These are phyloP conservation scores for Cassiopea xamachana DNA, from an alignment of 30 jellyfish, hydroid and myxozoan species.

Conservation along the genomic window DNA sequence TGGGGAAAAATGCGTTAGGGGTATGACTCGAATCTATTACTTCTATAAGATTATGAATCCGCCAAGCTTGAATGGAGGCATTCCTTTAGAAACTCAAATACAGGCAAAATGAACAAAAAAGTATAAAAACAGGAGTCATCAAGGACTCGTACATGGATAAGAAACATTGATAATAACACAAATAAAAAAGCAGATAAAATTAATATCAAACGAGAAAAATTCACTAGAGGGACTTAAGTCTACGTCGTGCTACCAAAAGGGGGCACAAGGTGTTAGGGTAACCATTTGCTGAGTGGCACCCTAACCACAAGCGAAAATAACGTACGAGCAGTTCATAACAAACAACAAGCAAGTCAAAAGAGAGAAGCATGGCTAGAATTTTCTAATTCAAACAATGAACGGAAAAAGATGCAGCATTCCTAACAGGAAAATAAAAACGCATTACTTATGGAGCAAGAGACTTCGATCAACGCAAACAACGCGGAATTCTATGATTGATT, in stretches of 20 bases:
- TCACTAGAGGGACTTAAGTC: neutral
- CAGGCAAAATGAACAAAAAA: conserved; percentile 57
- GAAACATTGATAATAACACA: conserved; percentile 68
- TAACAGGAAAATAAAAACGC: too few species aligned
- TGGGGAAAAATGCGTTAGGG: neutral
- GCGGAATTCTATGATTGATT: too few species aligned
- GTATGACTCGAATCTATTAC: neutral
- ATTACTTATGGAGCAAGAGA: too few species aligned
- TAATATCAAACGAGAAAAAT: conserved; percentile 26
- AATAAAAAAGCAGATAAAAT: conserved; percentile 32
- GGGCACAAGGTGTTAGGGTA: conserved; percentile 14
- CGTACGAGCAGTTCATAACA: neutral
- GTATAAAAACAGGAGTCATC: conserved; percentile 70
- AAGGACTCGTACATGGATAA: conserved; percentile 61
- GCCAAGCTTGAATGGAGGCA: neutral
- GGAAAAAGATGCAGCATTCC: neutral
- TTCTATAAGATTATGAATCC: neutral
- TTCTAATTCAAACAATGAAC: neutral
- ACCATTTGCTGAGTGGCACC: conserved; percentile 4
- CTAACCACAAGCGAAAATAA: conserved; percentile 24
- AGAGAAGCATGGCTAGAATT: neutral
- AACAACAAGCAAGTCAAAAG: neutral
- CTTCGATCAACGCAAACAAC: too few species aligned
- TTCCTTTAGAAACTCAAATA: conserved; percentile 73
- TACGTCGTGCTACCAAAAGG: neutral